Evolutionary conservation across 2,888 invertebrate species (phyloP), one percentile per base, ranked within the genome.

Genomic region (Aethes cnicana): DNA sequence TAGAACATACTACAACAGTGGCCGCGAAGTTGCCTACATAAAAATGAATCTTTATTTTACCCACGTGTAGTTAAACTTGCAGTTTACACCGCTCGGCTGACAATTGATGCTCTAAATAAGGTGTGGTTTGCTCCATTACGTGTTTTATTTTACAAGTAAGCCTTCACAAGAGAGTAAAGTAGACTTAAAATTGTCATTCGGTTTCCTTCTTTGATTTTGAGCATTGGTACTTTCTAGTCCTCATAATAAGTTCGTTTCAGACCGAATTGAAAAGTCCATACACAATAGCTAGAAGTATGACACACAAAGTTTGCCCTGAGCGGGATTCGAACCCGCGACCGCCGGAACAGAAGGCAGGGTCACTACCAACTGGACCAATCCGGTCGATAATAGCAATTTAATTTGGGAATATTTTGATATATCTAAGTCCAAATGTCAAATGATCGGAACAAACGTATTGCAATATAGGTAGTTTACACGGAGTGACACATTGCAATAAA

Each of bases 1-100:
- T n/a, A n/a, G n/a, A n/a, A n/a, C n/a, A n/a, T n/a, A n/a, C n/a
- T 28, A 9, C n/a, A n/a, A 28, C 12, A 6, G 28, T 6, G 28
- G 28, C 12, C 6, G 11, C 9, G 11, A 25, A 39, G 2, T 1
- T 8, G n/a, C n/a, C n/a, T n/a, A 43, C 30, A 44, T 43, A 37
- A 50, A 43, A 37, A 50, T 3, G 8, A 36, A 3, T 36, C 4
- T 44, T 44, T 50, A 49, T 36, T 21, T 35, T 32, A 17, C 14
- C 36, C 43, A 37, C 12, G 36, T 9, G 21, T 37, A 18, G 28
- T 50, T 30, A 50, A 50, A 30, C 21, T 3, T 11, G 6, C 6
- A 43, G 9, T 50, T 44, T 50, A 50, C 37, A 23, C 23, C 8
- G 36, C 23, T 21, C 36, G 21, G 35, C 46, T 26, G 49, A 28